These are phyloP conservation scores for Ceratina japonica DNA, from an alignment of 1,140 invertebrate species.

Conservation along the genomic window DNA sequence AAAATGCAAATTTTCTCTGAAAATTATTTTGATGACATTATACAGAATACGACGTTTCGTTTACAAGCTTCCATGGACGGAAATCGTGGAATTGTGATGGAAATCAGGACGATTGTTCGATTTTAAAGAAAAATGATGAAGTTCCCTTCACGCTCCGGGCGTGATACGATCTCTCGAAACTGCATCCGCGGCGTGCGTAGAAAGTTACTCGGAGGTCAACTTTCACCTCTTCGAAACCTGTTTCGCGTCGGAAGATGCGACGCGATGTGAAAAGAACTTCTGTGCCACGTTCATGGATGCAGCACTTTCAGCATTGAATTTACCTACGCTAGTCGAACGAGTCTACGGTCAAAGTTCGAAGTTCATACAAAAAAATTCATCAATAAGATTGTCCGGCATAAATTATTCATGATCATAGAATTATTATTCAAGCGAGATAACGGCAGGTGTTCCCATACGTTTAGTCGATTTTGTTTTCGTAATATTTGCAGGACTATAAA, in stretches of 20 bases:
- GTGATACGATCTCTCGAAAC: constrained; percentile 9
- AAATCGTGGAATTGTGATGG: neutral
- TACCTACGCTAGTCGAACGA: too few relatives aligned
- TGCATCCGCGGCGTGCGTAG: constrained; percentile 45
- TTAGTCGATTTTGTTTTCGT: neutral
- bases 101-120: neutral
- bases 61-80: neutral
- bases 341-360: neutral
- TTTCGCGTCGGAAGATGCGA: constrained; percentile 23
- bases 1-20: too few relatives aligned
- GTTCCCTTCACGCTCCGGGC: neutral
- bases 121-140: constrained; percentile 4
- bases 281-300: neutral
- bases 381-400: too few relatives aligned
- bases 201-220: constrained; percentile 65
- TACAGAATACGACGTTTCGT: too few relatives aligned
- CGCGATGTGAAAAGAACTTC: neutral
- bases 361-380: neutral
- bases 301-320: too few relatives aligned
- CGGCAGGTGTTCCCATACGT: neutral
- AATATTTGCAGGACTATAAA: neutral
- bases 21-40: too few relatives aligned
- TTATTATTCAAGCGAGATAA: too few relatives aligned
- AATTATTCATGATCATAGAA: too few relatives aligned
- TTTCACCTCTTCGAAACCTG: constrained; percentile 61